Conservation (phyloP, 2,113 vertebrate species). For the Cisticola juncidis region DNA sequence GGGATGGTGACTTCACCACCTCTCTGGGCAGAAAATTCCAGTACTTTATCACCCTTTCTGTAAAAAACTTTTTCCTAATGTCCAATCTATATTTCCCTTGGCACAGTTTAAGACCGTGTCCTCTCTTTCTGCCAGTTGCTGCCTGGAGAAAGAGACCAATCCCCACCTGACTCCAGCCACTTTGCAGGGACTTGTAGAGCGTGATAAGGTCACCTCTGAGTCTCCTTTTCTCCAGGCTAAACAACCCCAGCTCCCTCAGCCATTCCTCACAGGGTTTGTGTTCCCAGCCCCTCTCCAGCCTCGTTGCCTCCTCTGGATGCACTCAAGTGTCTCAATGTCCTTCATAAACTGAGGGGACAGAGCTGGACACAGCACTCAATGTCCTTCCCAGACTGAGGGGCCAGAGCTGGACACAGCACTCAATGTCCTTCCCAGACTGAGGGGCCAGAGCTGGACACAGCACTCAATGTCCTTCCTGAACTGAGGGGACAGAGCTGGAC, state of each 20-base stretch:
- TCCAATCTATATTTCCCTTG: background rate
- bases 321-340: rapidly evolving
- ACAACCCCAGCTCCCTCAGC: background rate
- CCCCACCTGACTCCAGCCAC: background rate
- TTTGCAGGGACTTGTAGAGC: background rate
- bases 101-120: background rate
- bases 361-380: background rate
- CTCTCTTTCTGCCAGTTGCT: rapidly evolving
- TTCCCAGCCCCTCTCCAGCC: background rate
- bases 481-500: background rate
- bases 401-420: background rate
- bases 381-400: background rate
- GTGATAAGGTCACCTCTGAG: background rate
- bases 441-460: background rate
- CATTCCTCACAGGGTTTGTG: background rate
- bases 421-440: background rate
- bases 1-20: background rate
- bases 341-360: background rate
- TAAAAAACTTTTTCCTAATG: background rate
- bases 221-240: background rate
- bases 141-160: background rate
- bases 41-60: background rate
- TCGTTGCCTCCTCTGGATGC: background rate
- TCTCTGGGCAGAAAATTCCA: background rate
- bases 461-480: background rate